phyloP scores from a whole-genome alignment of 2,797 vertebrate genomes.

The Rhynchotus rufescens region DNA sequence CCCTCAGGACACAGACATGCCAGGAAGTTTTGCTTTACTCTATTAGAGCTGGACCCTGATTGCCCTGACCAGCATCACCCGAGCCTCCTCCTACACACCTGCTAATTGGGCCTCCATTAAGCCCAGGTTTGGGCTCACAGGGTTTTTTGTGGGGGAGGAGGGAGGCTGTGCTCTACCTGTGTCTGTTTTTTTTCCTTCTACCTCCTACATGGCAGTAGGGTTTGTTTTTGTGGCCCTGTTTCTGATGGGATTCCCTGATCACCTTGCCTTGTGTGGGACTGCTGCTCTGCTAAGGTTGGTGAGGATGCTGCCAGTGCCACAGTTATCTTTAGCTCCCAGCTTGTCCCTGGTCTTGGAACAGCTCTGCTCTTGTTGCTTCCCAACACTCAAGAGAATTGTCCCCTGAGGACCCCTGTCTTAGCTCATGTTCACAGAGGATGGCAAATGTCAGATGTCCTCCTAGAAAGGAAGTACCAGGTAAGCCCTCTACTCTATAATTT shows the following conservation, averaged over 20 bases:
- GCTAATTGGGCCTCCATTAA: neutral
- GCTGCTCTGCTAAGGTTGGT: neutral
- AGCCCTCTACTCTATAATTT: neutral
- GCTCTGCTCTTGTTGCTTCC: neutral
- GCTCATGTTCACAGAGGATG: accelerated
- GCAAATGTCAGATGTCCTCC: neutral
- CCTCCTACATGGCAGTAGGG: accelerated
- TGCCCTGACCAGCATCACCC: neutral
- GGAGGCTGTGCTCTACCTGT: accelerated
- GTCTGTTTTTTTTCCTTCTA: accelerated
- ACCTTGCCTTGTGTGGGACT: too few relatives aligned
- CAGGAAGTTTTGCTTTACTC: neutral
- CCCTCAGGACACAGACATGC: neutral
- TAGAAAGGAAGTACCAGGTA: neutral
- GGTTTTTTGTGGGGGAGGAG: neutral
- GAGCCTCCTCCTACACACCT: accelerated
- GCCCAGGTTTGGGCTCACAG: accelerated
- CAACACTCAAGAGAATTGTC: accelerated
- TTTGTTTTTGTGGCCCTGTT: accelerated
- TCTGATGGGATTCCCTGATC: neutral
- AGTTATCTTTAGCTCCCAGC: neutral
- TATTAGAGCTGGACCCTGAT: neutral
- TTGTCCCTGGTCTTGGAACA: neutral
- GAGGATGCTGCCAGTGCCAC: neutral
- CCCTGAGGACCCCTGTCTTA: neutral